Base-by-base conservation (phyloP, 2,113 vertebrate genomes). In the Scatophagus argus region DNA sequence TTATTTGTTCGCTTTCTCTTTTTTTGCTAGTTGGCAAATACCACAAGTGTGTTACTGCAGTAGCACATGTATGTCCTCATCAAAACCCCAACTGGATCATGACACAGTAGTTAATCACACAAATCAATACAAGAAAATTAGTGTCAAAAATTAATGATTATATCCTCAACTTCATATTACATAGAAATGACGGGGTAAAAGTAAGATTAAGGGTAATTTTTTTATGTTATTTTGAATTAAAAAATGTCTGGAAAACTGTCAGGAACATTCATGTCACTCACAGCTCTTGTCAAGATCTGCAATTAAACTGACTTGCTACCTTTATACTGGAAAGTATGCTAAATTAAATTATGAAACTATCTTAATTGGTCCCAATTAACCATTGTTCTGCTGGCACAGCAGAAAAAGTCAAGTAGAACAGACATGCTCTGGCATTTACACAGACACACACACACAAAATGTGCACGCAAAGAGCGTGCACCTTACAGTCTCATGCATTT, bases 321-420 rank as follows among this genome's bases (percentile, higher is more conserved):
- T 70, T 25, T 16, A 55, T 61, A 47, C 74, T 70, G 31, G 17
- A 62, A 86, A 82, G 34, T 85, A 72, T 59, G 66, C 31, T 54
- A 65, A 87, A 88, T 88, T 77, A 63, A 83, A 85, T 85, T 73
- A 69, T 43, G 23, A 76, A 87, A 55, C 62, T 36, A 74, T 79
- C 72, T 85, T 79, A 89, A 85, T 82, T 88, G 68, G 64, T 85
- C 63, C 79, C 65, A 76, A 79, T 90, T 69, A 82, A 69, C 52
- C 39, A 72, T 64, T 76, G 51, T 80, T 80, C 49, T 44, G 32
- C 29, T 32, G 6, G 2, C 29, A 23, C 56, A 47, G 77, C 73
- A 38, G 54, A 41, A 80, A 59, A 32, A 68, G 46, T 69, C 4
- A 4, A 47, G 58, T 69, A 44, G 29, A 87, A 58, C 41, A 4